A percentile compares a stretch with the other conserved stretches of the same genome.
Conservation (phyloP, 2,888 invertebrate genomes). For the Micoletzkya japonica region DNA sequence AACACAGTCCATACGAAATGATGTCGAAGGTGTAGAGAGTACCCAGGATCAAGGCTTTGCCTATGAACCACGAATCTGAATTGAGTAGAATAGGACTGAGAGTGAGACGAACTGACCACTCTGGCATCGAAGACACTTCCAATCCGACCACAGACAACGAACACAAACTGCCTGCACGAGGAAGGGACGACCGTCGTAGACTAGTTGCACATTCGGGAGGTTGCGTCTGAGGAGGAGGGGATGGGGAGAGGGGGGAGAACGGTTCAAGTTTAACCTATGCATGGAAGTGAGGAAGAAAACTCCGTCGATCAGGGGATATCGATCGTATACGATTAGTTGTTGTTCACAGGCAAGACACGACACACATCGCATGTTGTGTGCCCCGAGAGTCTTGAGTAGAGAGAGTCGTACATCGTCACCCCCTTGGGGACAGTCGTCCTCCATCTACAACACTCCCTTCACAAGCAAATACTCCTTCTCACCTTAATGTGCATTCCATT, state of each 20-base stretch:
- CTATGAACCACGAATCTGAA: conserved; percentile 80
- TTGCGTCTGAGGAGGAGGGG: background rate
- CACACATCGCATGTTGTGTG: conserved; percentile 81
- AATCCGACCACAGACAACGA: conserved; percentile 44
- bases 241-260: conserved; percentile 66
- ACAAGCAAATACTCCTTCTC: background rate
- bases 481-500: conserved; percentile 99
- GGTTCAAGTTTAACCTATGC: conserved; percentile 81
- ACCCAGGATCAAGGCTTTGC: conserved; percentile 87
- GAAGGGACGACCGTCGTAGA: conserved; percentile 37
- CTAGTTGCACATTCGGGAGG: conserved; percentile 16
- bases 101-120: conserved; percentile 17
- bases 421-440: conserved; percentile 96
- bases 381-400: conserved; percentile 89
- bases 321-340: conserved; percentile 74
- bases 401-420: conserved; percentile 96
- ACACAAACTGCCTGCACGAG: conserved; percentile 45
- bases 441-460: conserved; percentile 74
- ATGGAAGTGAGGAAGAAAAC: conserved; percentile 95
- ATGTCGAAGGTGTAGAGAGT: conserved; percentile 98
- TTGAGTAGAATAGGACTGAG: background rate
- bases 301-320: conserved; percentile 94
- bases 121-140: conserved; percentile 42
- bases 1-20: conserved; percentile 85
- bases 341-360: conserved; percentile 69